phyloP scores from a whole-genome alignment of 2,113 vertebrate species.

The Neoarius graeffei region DNA sequence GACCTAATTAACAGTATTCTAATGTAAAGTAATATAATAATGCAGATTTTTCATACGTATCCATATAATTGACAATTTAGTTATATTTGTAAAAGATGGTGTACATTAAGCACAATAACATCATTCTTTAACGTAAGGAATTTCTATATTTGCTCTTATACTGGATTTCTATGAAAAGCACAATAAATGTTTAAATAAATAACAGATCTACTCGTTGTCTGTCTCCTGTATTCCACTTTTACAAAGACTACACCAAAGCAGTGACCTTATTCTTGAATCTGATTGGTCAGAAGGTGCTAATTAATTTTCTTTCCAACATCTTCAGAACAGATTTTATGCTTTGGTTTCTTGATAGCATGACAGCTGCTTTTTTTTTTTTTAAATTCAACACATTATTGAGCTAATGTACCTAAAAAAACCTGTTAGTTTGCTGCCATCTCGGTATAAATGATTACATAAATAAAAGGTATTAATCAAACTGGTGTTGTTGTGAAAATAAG shows the following conservation, averaged over 20 bases:
- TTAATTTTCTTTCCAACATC: background rate
- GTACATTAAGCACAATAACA: background rate
- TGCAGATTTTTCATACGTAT: background rate
- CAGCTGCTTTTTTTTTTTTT: background rate
- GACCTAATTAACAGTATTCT: constrained; percentile 1
- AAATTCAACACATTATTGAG: background rate
- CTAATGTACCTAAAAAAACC: background rate
- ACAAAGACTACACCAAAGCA: background rate
- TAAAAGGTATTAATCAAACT: background rate
- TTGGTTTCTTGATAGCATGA: background rate
- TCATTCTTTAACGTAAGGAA: background rate
- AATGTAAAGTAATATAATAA: background rate
- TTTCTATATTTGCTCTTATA: background rate
- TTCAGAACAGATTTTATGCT: background rate
- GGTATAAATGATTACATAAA: background rate
- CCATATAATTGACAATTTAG: background rate
- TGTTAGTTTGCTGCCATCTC: background rate
- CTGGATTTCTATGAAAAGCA: background rate
- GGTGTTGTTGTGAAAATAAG: background rate
- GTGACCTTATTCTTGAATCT: background rate
- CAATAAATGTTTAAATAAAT: background rate
- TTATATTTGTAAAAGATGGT: background rate
- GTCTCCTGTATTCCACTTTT: background rate
- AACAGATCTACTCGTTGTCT: background rate
- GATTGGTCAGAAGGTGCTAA: background rate